These are phyloP conservation scores for Cnemophilus loriae DNA, from an alignment of 2,113 vertebrate genomes.

Conservation along the genomic window DNA sequence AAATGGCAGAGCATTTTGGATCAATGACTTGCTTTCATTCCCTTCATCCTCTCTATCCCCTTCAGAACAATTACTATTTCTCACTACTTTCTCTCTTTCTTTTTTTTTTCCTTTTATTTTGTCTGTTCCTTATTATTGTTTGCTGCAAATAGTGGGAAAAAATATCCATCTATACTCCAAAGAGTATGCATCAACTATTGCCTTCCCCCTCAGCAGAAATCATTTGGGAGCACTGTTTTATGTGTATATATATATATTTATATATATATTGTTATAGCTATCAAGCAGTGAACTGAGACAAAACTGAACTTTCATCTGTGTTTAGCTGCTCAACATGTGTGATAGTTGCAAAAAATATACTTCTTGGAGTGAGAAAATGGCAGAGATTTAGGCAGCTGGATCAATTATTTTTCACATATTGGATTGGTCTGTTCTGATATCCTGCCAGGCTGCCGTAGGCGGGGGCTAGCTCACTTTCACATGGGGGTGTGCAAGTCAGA, in stretches of 20 bases:
- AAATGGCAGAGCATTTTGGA: neutral
- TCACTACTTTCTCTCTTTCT: neutral
- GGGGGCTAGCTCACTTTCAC: neutral
- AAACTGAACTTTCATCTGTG: neutral
- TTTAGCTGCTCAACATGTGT: slow-evolving; percentile 1
- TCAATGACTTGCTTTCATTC: neutral
- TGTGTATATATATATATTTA: neutral
- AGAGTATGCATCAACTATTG: neutral
- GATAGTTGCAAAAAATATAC: slow-evolving; percentile 21
- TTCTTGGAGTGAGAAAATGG: neutral
- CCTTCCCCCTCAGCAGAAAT: neutral
- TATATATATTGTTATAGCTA: neutral
- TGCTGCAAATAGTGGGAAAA: neutral
- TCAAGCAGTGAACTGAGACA: slow-evolving; percentile 8
- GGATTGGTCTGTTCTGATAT: neutral
- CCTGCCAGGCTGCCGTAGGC: neutral
- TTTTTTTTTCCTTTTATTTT: neutral
- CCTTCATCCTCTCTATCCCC: neutral
- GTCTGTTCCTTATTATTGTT: neutral
- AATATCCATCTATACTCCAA: neutral
- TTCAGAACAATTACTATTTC: neutral
- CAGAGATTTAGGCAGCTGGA: neutral
- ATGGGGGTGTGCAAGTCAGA: neutral
- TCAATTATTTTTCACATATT: neutral
- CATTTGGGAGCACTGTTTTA: neutral